phyloP scores from a whole-genome alignment of 2,113 vertebrate genomes.

The Cardinalis cardinalis region DNA sequence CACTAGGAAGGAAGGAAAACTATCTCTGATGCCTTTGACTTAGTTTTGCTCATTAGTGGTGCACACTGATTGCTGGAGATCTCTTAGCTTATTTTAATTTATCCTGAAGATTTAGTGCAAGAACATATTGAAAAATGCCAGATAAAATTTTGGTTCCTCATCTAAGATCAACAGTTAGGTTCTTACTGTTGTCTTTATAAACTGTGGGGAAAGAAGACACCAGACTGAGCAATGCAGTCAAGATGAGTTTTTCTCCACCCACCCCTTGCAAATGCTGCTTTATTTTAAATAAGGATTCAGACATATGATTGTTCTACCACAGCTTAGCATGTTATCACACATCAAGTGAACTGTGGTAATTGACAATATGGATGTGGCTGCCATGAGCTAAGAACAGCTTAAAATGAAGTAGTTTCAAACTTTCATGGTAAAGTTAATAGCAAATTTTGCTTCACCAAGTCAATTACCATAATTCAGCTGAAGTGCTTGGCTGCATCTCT shows the following conservation, averaged over 20 bases:
- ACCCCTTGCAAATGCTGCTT: not conserved
- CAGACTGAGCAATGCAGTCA: slow-evolving; percentile 39
- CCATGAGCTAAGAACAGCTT: not conserved
- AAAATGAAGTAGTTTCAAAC: not conserved
- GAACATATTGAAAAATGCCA: slow-evolving; percentile 5
- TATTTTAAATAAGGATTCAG: slow-evolving; percentile 7
- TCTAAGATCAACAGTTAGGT: slow-evolving; percentile 10
- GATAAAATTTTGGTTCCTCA: slow-evolving; percentile 13
- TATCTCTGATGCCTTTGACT: slow-evolving; percentile 57
- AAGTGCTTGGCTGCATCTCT: not conserved
- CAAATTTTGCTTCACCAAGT: not conserved
- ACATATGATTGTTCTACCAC: slow-evolving; percentile 47
- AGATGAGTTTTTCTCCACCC: not conserved
- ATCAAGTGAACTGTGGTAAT: not conserved
- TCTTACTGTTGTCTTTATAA: slow-evolving; percentile 33
- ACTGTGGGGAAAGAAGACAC: slow-evolving; percentile 9
- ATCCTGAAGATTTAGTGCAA: slow-evolving; percentile 14
- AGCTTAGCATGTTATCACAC: not conserved
- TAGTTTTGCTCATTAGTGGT: slow-evolving; percentile 26
- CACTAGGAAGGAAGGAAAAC: not conserved
- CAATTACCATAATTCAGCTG: not conserved
- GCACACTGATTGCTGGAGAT: slow-evolving; percentile 17
- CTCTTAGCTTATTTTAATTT: slow-evolving; percentile 22
- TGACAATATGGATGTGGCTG: not conserved
- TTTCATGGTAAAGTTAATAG: not conserved